These are phyloP conservation scores for Hyposoter didymator DNA, from an alignment of 2,888 invertebrate genomes.

Conservation along the genomic window DNA sequence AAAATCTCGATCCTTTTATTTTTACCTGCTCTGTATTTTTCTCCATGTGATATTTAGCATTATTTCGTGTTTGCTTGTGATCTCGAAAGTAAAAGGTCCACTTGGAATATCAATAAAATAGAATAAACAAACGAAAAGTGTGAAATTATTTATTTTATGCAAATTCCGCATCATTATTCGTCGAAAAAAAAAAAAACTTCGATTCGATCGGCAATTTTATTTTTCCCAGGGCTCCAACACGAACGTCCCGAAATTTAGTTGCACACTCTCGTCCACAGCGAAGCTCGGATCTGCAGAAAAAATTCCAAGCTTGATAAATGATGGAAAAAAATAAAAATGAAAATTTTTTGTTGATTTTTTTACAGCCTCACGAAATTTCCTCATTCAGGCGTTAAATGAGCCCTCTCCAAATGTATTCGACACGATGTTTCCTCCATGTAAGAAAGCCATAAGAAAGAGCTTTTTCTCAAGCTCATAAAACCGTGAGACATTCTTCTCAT, in stretches of 20 bases:
- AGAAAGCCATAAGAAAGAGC: conserved; percentile 6
- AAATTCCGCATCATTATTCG: neutral
- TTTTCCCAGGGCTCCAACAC: no score
- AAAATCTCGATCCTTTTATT: conserved; percentile 69
- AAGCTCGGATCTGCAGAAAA: neutral
- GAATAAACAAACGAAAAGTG: neutral
- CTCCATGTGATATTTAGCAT: conserved; percentile 58
- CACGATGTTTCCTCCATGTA: conserved; percentile 4
- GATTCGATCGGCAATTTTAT: no score
- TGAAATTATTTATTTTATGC: no score
- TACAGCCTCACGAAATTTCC: conserved; percentile 63
- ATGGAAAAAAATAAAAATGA: conserved; percentile 31
- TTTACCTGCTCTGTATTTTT: conserved; percentile 14
- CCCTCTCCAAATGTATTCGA: conserved; percentile 25
- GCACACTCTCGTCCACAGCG: neutral
- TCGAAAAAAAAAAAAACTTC: no score
- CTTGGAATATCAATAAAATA: conserved; percentile 35
- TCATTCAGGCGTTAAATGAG: conserved; percentile 50
- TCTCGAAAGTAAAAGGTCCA: conserved; percentile 14
- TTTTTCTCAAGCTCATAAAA: conserved; percentile 53
- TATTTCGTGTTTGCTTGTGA: conserved; percentile 22
- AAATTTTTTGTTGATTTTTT: conserved; percentile 40
- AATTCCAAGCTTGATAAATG: neutral
- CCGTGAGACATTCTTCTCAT: conserved; percentile 16
- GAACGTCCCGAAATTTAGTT: no score